These are phyloP conservation scores for Litoditis marina DNA, from an alignment of 2,888 invertebrate genomes.

Conservation along the genomic window DNA sequence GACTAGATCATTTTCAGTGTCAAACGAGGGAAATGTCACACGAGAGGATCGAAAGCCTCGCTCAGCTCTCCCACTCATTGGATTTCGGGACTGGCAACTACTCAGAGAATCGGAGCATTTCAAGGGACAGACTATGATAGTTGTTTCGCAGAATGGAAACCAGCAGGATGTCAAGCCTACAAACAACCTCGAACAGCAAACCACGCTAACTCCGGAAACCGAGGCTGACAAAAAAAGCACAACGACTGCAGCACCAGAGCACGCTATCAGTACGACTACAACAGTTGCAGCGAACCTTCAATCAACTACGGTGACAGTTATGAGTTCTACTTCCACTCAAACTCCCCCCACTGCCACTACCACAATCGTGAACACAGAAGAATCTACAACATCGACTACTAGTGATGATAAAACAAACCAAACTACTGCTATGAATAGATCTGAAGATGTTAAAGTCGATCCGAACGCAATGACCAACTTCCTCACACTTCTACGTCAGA, in stretches of 20 bases:
- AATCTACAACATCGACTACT: neutral
- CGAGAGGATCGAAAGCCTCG: constrained; percentile 9
- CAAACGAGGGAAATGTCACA: too few relatives aligned
- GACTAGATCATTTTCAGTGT: constrained; percentile 2
- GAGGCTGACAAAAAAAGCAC: too few relatives aligned
- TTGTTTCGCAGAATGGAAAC: constrained; percentile 36
- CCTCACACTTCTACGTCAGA: constrained; percentile 40
- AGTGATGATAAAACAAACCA: too few relatives aligned
- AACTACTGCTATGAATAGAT: too few relatives aligned
- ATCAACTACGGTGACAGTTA: neutral
- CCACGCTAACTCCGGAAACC: neutral
- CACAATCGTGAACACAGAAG: constrained; percentile 1
- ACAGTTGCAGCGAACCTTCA: neutral
- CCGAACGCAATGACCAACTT: constrained; percentile 24
- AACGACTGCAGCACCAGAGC: too few relatives aligned
- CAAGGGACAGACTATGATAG: constrained; percentile 41
- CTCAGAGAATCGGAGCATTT: constrained; percentile 29
- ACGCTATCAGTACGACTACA: constrained; percentile 17
- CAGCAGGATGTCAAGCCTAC: neutral
- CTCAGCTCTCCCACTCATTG: constrained; percentile 21
- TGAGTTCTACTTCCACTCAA: neutral
- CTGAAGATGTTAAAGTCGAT: too few relatives aligned
- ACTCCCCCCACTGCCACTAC: constrained; percentile 9
- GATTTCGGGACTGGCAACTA: constrained; percentile 37
- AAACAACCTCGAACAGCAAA: neutral